Conservation (phyloP, 2,797 vertebrate species). For the Scyliorhinus canicula region DNA sequence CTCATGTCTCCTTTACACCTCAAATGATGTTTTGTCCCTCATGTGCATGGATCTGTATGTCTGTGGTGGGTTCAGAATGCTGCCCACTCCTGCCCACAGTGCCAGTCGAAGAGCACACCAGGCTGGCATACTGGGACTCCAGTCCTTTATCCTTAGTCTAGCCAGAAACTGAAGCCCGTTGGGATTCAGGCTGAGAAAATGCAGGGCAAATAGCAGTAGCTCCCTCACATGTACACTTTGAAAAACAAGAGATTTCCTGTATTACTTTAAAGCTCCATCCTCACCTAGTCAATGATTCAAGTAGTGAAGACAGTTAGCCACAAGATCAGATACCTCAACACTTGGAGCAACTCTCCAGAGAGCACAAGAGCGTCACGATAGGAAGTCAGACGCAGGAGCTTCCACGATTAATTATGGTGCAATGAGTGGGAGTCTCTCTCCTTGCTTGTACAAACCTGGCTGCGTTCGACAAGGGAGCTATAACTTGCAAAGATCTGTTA, state of each 20-base stretch:
- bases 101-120: not conserved
- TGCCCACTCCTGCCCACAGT: not conserved
- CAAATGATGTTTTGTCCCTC: not conserved
- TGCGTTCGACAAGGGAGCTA: not conserved
- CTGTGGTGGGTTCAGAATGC: not conserved
- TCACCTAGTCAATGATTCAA: not conserved
- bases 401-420: conserved; percentile 2
- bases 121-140: not conserved
- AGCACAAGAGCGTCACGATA: not conserved
- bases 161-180: not conserved
- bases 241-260: not conserved
- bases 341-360: not conserved
- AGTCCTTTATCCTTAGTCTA: not conserved
- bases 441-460: not conserved
- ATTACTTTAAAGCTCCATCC: not conserved
- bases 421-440: not conserved
- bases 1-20: no score
- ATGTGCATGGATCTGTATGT: not conserved
- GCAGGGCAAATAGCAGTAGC: not conserved
- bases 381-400: not conserved
- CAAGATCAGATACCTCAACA: not conserved
- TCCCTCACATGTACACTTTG: not conserved
- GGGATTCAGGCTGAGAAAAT: not conserved
- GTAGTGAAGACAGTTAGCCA: not conserved
- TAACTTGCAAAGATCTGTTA: not conserved